Percentiles rank a stretch among this genome's conserved stretches.
These are phyloP conservation scores for Nematopogon swammerdamellus DNA, from an alignment of 2,888 invertebrate species.

Conservation along the genomic window DNA sequence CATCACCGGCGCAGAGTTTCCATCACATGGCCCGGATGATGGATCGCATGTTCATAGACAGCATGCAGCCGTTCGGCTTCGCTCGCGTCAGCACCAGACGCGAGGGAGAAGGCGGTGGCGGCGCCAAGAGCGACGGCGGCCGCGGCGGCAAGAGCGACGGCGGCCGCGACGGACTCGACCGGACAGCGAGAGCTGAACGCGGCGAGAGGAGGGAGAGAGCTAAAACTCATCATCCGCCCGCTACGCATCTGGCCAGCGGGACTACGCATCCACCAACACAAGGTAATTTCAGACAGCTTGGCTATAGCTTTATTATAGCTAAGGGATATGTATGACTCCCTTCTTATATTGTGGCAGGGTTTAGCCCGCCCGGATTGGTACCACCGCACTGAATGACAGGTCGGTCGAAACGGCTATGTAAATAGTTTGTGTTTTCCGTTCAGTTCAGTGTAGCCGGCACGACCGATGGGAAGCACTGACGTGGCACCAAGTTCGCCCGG, in stretches of 20 bases:
- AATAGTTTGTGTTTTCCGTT: too few species aligned
- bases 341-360: too few species aligned
- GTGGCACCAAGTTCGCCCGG: too few species aligned
- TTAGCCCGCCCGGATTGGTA: too few species aligned
- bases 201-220: slow-evolving; percentile 22
- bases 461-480: too few species aligned
- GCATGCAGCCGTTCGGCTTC: slow-evolving; percentile 63
- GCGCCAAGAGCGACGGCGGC: too few species aligned
- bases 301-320: too few species aligned
- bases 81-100: slow-evolving; percentile 60
- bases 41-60: slow-evolving; percentile 68
- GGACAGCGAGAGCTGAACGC: slow-evolving; percentile 13
- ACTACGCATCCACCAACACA: slow-evolving; percentile 45
- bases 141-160: slow-evolving; percentile 2
- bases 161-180: slow-evolving; percentile 6
- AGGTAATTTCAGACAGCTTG: slow-evolving; percentile 24
- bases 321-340: too few species aligned
- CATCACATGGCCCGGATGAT: slow-evolving; percentile 73
- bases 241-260: slow-evolving; percentile 30
- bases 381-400: too few species aligned
- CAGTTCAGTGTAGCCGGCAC: too few species aligned
- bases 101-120: slow-evolving; percentile 18
- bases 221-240: slow-evolving; percentile 16
- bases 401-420: too few species aligned
- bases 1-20: slow-evolving; percentile 51